Percentiles rank a stretch among this genome's conserved stretches.
Conservation (phyloP, 2,797 vertebrate genomes). For the Orestias chungarensis region DNA sequence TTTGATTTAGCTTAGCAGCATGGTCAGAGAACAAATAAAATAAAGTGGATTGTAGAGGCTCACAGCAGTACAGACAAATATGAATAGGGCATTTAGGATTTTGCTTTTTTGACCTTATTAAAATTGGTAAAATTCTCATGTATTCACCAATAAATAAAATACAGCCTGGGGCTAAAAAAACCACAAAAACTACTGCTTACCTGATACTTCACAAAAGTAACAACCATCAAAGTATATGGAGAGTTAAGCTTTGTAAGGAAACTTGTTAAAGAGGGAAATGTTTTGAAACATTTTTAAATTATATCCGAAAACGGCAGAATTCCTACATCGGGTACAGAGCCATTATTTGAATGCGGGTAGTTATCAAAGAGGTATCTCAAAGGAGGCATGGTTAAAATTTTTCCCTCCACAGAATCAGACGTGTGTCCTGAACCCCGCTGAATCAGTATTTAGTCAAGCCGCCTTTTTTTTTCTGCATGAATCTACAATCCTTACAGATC, state of each 20-base stretch:
- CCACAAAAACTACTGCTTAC: neutral
- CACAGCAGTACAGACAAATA: neutral
- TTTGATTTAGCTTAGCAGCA: constrained; percentile 21
- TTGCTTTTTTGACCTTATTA: neutral
- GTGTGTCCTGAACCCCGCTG: neutral
- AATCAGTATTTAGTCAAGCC: neutral
- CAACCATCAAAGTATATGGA: neutral
- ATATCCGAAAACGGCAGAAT: too few relatives aligned
- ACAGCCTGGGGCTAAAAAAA: neutral
- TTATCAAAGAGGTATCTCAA: neutral
- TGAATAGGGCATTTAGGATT: constrained; percentile 9
- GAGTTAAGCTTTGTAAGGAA: neutral
- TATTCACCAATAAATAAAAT: constrained; percentile 1
- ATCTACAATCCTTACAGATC: neutral
- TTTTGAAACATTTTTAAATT: neutral
- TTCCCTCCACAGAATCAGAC: neutral
- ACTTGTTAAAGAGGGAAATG: neutral
- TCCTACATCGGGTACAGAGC: neutral
- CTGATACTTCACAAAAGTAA: neutral
- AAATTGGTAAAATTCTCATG: neutral
- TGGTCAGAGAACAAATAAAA: constrained; percentile 19
- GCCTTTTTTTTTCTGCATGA: neutral
- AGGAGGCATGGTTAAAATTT: neutral
- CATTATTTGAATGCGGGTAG: neutral
- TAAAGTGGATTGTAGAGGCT: constrained; percentile 18